Base-by-base conservation (phyloP, 2,113 vertebrate genomes). In the Pardalotus punctatus region DNA sequence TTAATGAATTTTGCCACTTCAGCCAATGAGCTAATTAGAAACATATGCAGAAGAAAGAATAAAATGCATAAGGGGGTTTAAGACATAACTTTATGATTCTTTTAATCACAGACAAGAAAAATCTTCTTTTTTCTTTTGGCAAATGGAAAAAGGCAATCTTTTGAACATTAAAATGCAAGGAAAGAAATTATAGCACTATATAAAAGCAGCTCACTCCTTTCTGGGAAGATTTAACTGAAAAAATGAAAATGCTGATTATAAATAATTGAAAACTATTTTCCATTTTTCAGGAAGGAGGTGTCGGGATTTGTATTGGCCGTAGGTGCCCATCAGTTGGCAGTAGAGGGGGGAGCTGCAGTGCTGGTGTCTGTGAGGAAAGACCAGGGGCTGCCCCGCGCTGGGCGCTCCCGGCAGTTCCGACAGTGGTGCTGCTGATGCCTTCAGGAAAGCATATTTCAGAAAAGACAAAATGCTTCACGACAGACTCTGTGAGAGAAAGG, bases 11-110 rank as follows among this genome's bases (percentile, higher is more conserved):
- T 91, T 84, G 45, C n/a, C 5, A 45, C 36, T 87, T 94, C 74
- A 81, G 25, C 40, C 70, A 89, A 14, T 67, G 20, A 93, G 28
- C 36, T 92, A 78, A 91, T 84, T 84, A 79, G 81, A 87, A 84
- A 87, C 50, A 74, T 71, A 70, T 85, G 15, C 40, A 89, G 73
- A 94, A 87, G 86, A 71, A 31, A 48, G 35, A 95, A 74, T 38
- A 53, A 61, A 91, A 89, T 25, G 23, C 65, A 91, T 36, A 36
- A 27, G 1, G 10, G 2, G 3, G 2, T 45, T 84, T 45, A 78
- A 81, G 19, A 10, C 27, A 18, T 67, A 60, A 81, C 65, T 91
- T 74, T 53, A 79, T 25, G 23, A 60, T 81, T 65, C 43, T 86
- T 92, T 86, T 88, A 71, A 84, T 74, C 53, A 78, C 27, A 81